phyloP scores from a whole-genome alignment of 2,888 invertebrate species.

The Syritta pipiens region DNA sequence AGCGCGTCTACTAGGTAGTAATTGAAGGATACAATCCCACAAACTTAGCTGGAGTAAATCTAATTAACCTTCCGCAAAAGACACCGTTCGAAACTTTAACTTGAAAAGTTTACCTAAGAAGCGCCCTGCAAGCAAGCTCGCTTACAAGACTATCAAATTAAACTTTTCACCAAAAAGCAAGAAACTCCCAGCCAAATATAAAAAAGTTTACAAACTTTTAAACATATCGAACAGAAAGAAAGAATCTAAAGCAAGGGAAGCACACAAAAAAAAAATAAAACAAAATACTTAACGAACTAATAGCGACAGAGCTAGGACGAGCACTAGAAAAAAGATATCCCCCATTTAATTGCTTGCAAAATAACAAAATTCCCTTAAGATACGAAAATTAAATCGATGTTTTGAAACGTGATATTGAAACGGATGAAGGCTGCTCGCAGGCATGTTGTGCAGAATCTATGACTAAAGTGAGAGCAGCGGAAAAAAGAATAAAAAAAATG shows the following conservation, averaged over 20 bases:
- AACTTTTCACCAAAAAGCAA: conserved; percentile 61
- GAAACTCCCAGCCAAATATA: conserved; percentile 53
- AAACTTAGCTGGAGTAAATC: conserved; percentile 51
- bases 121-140: conserved; percentile 25
- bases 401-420: conserved; percentile 70
- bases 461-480: conserved; percentile 32
- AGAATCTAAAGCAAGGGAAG: conserved; percentile 25
- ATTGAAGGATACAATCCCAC: conserved; percentile 12
- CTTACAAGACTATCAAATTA: conserved; percentile 66
- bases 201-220: conserved; percentile 61
- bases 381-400: conserved; percentile 69
- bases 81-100: conserved; percentile 59
- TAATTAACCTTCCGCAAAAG: conserved; percentile 63
- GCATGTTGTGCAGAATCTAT: conserved; percentile 55
- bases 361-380: conserved; percentile 67
- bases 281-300: conserved; percentile 13
- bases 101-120: conserved; percentile 56
- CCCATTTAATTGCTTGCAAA: conserved; percentile 68
- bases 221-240: conserved; percentile 64
- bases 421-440: conserved; percentile 65
- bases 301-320: conserved; percentile 20
- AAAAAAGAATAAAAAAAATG: conserved; percentile 44
- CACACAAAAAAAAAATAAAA: not conserved
- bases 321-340: conserved; percentile 30
- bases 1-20: conserved; percentile 3